Conservation (phyloP, 2,797 vertebrate species). For the Peromyscus attwateri region DNA sequence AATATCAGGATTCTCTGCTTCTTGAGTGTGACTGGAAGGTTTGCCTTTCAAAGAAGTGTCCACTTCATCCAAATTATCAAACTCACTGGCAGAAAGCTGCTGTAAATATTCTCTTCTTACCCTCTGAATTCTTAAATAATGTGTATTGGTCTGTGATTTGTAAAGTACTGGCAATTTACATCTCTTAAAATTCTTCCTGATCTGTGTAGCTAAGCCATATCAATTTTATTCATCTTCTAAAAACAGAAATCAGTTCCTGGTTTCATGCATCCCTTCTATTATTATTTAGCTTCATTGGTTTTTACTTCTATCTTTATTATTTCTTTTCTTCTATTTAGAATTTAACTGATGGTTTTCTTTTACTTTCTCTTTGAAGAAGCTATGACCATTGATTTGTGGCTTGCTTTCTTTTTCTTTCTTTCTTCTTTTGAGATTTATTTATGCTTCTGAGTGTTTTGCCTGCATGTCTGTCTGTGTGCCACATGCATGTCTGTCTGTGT, state of each 20-base stretch:
- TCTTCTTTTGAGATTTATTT: neutral
- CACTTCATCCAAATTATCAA: neutral
- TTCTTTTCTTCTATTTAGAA: slow-evolving; percentile 14
- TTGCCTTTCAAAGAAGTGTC: neutral
- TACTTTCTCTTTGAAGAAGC: neutral
- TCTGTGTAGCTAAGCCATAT: slow-evolving; percentile 6
- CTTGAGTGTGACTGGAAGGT: neutral
- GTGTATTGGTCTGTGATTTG: neutral
- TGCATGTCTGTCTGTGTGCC: too few relatives aligned
- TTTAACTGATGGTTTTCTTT: neutral
- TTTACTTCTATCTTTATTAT: neutral
- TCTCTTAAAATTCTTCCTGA: slow-evolving; percentile 22
- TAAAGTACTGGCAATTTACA: neutral
- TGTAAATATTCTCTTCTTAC: neutral
- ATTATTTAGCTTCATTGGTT: neutral
- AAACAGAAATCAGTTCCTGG: neutral
- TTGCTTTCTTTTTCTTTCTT: neutral
- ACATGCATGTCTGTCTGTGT: too few relatives aligned
- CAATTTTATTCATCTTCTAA: slow-evolving; percentile 18
- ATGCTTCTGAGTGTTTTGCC: neutral
- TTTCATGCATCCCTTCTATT: neutral
- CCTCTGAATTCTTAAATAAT: neutral
- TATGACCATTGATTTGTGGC: neutral
- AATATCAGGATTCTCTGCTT: neutral
- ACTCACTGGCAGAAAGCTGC: neutral